Evolutionary conservation across 2,888 invertebrate genomes (phyloP).

Genomic region (Pogonocherus hispidulus): DNA sequence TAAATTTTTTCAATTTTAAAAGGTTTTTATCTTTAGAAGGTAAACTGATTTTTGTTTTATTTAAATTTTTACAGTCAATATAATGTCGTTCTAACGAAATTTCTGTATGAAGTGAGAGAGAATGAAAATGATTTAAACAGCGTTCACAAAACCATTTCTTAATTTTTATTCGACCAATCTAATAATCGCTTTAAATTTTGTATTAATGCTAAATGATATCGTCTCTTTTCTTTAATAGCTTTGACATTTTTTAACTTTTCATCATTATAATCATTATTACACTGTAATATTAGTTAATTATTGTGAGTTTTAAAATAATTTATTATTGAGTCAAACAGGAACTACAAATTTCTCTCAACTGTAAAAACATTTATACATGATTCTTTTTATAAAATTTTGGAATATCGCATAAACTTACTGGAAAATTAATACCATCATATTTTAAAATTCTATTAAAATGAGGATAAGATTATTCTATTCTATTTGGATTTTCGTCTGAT

Average conservation of each 20-base stretch:
- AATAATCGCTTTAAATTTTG: neutral
- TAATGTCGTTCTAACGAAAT: neutral
- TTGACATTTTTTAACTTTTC: no score
- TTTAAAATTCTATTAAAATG: neutral
- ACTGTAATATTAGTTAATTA: neutral
- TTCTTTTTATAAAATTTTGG: neutral
- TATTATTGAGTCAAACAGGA: neutral
- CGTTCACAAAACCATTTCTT: neutral
- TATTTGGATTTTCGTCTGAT: neutral
- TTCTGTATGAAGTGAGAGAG: neutral
- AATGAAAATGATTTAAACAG: conserved; percentile 4
- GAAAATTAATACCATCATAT: neutral
- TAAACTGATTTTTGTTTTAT: neutral
- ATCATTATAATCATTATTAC: neutral
- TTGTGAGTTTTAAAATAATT: neutral
- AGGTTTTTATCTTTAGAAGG: conserved; percentile 4
- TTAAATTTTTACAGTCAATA: neutral
- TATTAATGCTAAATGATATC: neutral
- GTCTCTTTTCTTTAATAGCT: no score
- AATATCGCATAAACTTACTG: no score
- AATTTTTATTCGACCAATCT: neutral
- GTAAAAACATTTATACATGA: neutral
- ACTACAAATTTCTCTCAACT: neutral
- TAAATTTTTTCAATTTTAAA: no score
- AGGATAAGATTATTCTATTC: neutral